A percentile compares a stretch with the other conserved stretches of the same genome.
Conservation (phyloP, 2,113 vertebrate species). For the Carassius carassius region DNA sequence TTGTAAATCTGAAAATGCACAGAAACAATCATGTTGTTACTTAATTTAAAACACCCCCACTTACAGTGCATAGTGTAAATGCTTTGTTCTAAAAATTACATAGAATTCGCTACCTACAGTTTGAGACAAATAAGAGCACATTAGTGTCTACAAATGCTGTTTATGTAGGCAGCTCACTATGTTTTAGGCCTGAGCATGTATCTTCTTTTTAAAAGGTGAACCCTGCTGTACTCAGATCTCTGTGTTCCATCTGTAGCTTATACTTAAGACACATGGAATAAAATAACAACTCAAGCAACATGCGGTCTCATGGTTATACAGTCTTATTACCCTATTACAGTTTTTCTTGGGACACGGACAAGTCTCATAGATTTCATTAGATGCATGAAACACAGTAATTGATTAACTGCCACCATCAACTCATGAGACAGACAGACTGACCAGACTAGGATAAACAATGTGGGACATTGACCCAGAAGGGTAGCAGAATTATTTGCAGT, state of each 20-base stretch:
- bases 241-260: neutral
- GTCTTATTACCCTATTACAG: constrained; percentile 16
- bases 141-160: neutral
- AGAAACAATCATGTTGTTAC: no score
- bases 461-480: neutral
- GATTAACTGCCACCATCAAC: constrained; percentile 61
- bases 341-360: neutral
- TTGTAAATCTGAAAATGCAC: no score
- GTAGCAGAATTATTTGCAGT: neutral
- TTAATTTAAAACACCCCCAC: no score
- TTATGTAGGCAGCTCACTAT: constrained; percentile 13
- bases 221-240: neutral
- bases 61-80: no score
- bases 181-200: neutral
- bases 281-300: constrained; percentile 8
- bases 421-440: constrained; percentile 59
- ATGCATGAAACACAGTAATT: constrained; percentile 46
- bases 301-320: constrained; percentile 12
- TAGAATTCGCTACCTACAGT: neutral
- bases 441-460: constrained; percentile 20
- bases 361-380: constrained; percentile 30
- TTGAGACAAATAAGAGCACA: neutral
- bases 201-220: constrained; percentile 13
- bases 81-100: neutral
- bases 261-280: constrained; percentile 29